phyloP scores from a whole-genome alignment of 2,797 vertebrate genomes.

The Sebastes cheni region DNA sequence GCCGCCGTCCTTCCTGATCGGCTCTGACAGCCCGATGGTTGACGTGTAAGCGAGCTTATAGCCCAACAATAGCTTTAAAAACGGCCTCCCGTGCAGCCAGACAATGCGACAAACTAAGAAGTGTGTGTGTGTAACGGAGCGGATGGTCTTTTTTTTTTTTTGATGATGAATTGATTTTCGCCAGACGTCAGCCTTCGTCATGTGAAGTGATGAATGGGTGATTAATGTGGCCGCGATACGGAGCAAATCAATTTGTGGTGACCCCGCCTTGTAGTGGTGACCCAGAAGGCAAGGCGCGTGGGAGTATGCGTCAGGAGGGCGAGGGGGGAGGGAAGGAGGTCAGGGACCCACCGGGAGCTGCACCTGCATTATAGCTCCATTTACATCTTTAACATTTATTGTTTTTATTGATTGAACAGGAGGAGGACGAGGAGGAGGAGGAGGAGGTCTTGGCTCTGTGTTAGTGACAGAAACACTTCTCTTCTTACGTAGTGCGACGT shows the following conservation, averaged over 20 bases:
- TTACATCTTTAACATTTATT: slow-evolving; percentile 30
- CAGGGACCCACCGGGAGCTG: not conserved
- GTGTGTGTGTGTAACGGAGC: not conserved
- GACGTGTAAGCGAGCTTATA: slow-evolving; percentile 31
- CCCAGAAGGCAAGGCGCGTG: slow-evolving; percentile 26
- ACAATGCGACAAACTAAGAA: not conserved
- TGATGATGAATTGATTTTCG: slow-evolving; percentile 23
- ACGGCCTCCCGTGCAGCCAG: not conserved
- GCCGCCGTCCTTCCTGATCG: not conserved
- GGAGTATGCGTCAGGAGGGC: not conserved
- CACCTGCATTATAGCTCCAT: slow-evolving; percentile 17
- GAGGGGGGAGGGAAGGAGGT: too few relatives aligned
- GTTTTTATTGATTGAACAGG: slow-evolving; percentile 21
- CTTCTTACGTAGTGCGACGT: not conserved
- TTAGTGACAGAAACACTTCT: not conserved
- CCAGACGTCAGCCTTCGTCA: not conserved
- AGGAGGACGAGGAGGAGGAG: slow-evolving; percentile 8
- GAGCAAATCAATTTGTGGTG: slow-evolving; percentile 61
- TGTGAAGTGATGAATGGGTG: slow-evolving; percentile 42
- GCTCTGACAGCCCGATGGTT: slow-evolving; percentile 38
- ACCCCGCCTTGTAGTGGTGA: slow-evolving; percentile 53
- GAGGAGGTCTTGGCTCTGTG: not conserved
- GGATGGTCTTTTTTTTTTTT: not conserved
- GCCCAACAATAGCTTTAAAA: slow-evolving; percentile 12
- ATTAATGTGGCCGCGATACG: slow-evolving; percentile 32